A percentile compares a stretch with the other conserved stretches of the same genome.
These are phyloP conservation scores for Lepus oiostolus DNA, from an alignment of 2,797 vertebrate species.

Conservation along the genomic window DNA sequence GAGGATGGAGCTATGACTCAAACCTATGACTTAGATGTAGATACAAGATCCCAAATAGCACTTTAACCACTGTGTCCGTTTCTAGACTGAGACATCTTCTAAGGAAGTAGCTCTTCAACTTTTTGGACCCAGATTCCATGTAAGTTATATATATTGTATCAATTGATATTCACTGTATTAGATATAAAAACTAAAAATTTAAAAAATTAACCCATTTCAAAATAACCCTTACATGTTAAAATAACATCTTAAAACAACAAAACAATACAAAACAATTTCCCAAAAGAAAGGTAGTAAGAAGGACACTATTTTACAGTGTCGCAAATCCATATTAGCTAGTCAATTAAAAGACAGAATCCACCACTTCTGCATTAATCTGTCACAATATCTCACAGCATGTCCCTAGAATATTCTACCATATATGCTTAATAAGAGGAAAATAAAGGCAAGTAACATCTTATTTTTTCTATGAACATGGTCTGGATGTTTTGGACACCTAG, in stretches of 20 bases:
- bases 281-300: neutral
- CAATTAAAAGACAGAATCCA: neutral
- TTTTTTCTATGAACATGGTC: conserved; percentile 39
- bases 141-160: neutral
- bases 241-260: neutral
- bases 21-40: too few species aligned
- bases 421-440: neutral
- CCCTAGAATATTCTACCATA: neutral
- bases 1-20: too few species aligned
- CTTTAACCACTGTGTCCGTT: too few species aligned
- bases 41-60: too few species aligned
- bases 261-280: neutral
- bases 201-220: conserved; percentile 51
- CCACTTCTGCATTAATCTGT: neutral
- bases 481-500: neutral
- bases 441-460: conserved; percentile 14
- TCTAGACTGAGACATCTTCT: neutral
- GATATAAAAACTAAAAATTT: conserved; percentile 31
- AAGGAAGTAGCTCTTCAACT: neutral
- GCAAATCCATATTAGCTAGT: neutral
- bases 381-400: neutral
- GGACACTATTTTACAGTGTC: neutral
- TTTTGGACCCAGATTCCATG: neutral
- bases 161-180: neutral
- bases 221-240: neutral